Conservation (phyloP, 1,140 invertebrate genomes). For the Lordiphosa collinella region DNA sequence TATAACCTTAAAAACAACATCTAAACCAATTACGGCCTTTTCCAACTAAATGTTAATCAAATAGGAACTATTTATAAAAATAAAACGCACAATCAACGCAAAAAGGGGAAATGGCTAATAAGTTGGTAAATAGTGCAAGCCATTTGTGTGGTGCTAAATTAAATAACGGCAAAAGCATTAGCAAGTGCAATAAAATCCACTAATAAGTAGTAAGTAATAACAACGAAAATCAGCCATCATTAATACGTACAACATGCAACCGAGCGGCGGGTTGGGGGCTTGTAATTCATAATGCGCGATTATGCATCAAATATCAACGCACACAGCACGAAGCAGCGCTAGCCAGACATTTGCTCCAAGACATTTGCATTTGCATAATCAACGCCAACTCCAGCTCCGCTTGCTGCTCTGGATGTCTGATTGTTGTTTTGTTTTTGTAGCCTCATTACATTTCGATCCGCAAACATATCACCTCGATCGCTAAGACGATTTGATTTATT, state of each 20-base stretch:
- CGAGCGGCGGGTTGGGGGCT: slow-evolving; percentile 13
- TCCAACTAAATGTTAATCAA: no score
- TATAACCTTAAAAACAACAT: no score
- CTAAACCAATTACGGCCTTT: not conserved
- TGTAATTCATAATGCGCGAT: slow-evolving; percentile 51
- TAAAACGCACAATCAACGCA: slow-evolving; percentile 7
- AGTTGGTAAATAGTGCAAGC: slow-evolving; percentile 46
- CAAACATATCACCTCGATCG: slow-evolving; percentile 61
- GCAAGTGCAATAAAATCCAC: slow-evolving; percentile 57
- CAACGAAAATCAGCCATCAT: slow-evolving; percentile 43
- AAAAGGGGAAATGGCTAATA: slow-evolving; percentile 16
- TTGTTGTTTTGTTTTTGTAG: slow-evolving; percentile 28
- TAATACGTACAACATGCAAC: slow-evolving; percentile 57
- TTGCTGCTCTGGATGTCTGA: not conserved
- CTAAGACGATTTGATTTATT: slow-evolving; percentile 69
- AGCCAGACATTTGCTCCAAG: no score
- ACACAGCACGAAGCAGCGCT: slow-evolving; percentile 26
- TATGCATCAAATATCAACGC: slow-evolving; percentile 61
- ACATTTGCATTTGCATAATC: slow-evolving; percentile 77
- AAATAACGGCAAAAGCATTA: slow-evolving; percentile 65
- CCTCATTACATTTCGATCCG: slow-evolving; percentile 61
- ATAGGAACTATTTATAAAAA: slow-evolving; percentile 8
- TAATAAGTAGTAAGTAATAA: slow-evolving; percentile 13
- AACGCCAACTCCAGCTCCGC: slow-evolving; percentile 12
- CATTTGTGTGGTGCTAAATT: slow-evolving; percentile 58